Percentiles rank a stretch among this genome's conserved stretches.
These are phyloP conservation scores for Rhamnusium bicolor DNA, from an alignment of 2,888 invertebrate genomes.

Conservation along the genomic window DNA sequence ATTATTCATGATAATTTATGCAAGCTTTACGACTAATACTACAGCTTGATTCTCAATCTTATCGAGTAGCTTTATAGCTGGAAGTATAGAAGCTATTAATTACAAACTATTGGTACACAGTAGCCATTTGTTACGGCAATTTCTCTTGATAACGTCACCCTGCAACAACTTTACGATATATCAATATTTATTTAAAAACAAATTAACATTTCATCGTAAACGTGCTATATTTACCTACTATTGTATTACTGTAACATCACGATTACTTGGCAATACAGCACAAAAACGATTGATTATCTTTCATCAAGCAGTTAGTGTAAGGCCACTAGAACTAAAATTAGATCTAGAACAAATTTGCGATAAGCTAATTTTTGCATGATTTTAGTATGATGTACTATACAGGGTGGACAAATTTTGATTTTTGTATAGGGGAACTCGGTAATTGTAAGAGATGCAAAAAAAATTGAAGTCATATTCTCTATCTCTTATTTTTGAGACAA, in stretches of 20 bases:
- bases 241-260: not conserved
- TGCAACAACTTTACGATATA: slow-evolving; percentile 4
- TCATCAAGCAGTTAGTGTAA: not conserved
- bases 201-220: slow-evolving; percentile 15
- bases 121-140: slow-evolving; percentile 11
- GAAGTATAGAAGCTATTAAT: slow-evolving; percentile 11
- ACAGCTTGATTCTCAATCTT: not conserved
- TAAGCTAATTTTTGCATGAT: too few relatives aligned
- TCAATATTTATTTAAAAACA: slow-evolving; percentile 16
- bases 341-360: too few relatives aligned
- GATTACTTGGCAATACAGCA: not conserved
- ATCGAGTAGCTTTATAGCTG: slow-evolving; percentile 9
- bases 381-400: too few relatives aligned
- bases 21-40: slow-evolving; percentile 3
- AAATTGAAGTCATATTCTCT: too few relatives aligned
- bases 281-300: not conserved
- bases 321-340: too few relatives aligned
- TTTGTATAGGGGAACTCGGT: too few relatives aligned
- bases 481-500: too few relatives aligned
- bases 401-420: too few relatives aligned
- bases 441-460: too few relatives aligned
- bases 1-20: not conserved
- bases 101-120: slow-evolving; percentile 15
- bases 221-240: not conserved
- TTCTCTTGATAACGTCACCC: slow-evolving; percentile 9